Conservation (phyloP, 1,140 invertebrate species). For the Calliopsis andreniformis region DNA sequence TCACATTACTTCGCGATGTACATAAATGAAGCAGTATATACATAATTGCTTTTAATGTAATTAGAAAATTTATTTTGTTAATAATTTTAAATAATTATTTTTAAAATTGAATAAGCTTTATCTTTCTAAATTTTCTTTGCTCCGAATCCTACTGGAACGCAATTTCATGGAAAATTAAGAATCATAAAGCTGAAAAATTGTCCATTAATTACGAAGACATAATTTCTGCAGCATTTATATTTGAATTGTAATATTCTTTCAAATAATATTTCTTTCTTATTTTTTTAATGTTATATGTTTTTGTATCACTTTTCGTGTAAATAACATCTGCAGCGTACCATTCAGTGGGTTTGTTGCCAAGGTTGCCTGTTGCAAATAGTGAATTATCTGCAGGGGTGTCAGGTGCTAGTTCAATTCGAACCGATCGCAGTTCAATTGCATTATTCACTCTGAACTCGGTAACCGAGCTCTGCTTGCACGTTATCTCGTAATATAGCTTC, state of each 20-base stretch:
- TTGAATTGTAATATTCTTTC: not conserved
- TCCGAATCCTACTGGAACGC: no score
- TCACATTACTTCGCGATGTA: no score
- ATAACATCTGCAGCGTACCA: constrained; percentile 52
- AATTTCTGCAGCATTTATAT: no score
- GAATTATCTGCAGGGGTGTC: constrained; percentile 68
- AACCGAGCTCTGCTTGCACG: constrained; percentile 64
- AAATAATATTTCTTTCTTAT: not conserved
- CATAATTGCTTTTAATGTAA: no score
- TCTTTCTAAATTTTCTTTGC: no score
- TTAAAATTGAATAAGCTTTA: no score
- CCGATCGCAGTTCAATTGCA: constrained; percentile 70
- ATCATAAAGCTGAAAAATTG: no score
- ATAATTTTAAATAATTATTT: no score
- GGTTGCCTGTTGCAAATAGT: constrained; percentile 66
- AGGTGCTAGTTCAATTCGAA: constrained; percentile 69
- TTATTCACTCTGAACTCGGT: constrained; percentile 65
- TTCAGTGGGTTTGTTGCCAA: constrained; percentile 52
- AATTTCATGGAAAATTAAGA: no score
- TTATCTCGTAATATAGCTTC: constrained; percentile 51
- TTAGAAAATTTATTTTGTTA: no score
- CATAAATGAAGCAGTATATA: no score
- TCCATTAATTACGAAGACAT: no score
- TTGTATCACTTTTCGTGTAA: constrained; percentile 7
- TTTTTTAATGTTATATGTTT: not conserved